These are phyloP conservation scores for Eupithecia inturbata DNA, from an alignment of 2,888 invertebrate species.

Conservation along the genomic window DNA sequence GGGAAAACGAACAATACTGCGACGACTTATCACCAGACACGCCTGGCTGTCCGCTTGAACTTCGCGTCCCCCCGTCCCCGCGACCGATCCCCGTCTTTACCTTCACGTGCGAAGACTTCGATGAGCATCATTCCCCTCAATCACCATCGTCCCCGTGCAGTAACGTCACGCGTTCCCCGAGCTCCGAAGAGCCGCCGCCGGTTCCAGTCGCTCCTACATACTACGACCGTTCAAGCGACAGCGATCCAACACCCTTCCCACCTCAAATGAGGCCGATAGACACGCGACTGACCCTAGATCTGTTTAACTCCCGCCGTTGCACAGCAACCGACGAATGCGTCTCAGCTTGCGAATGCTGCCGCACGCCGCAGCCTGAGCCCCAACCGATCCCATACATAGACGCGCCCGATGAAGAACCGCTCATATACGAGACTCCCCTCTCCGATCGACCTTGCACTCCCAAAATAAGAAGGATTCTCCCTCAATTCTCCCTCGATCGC, in stretches of 20 bases:
- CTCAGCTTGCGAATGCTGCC: conserved; percentile 78
- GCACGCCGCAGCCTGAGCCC: conserved; percentile 74
- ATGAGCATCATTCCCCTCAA: conserved; percentile 48
- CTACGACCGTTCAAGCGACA: conserved; percentile 67
- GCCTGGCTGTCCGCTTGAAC: conserved; percentile 70
- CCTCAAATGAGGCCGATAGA: conserved; percentile 76
- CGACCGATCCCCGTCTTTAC: conserved; percentile 75
- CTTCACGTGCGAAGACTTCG: conserved; percentile 77
- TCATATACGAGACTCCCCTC: conserved; percentile 72
- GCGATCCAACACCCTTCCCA: conserved; percentile 67
- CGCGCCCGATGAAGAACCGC: conserved; percentile 74
- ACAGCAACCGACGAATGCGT: conserved; percentile 74
- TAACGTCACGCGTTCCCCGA: conserved; percentile 38
- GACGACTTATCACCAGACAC: conserved; percentile 75
- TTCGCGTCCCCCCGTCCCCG: conserved; percentile 53
- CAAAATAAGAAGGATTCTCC: conserved; percentile 75
- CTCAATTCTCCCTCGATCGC: conserved; percentile 72
- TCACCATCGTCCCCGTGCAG: conserved; percentile 23
- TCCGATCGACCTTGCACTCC: conserved; percentile 67
- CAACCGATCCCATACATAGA: conserved; percentile 78
- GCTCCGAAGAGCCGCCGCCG: conserved; percentile 56
- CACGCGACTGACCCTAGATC: conserved; percentile 70
- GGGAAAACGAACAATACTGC: conserved; percentile 70
- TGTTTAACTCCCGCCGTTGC: conserved; percentile 68
- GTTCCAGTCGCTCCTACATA: conserved; percentile 59